Evolutionary conservation across 2,888 invertebrate species (phyloP), one percentile per base, ranked within the genome.

Genomic region (Alentia gelatinosa): DNA sequence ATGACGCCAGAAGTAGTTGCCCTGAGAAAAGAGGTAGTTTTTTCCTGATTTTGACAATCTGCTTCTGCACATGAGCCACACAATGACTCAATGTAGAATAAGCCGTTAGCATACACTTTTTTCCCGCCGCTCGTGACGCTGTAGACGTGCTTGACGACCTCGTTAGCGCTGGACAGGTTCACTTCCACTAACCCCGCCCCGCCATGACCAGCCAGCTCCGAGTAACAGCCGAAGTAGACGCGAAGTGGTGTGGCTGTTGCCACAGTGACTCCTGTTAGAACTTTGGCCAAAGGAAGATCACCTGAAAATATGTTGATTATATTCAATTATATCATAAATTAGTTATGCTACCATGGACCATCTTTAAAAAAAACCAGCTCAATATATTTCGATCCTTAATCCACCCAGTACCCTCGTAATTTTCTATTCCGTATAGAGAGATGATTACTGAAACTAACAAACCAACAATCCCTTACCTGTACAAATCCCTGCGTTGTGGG

Each of bases 221-320:
- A 50, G 35, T 86, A 90, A 40, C 90, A 90, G 15, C 90, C 90
- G 30, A 90, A 90, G 50, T 86, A 90, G 5, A 90, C 74, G 1
- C 83, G 30, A 12, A 90, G 47, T 4, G 84, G 84, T n/a, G 79
- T 39, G 1, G 50, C 33, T 4, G 84, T 23, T 9, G 50, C 79
- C 7, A 63, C 56, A 30, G 90, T 68, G 19, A 90, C 90, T 12
- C 90, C 90, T 5, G 90, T 90, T 5, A 90, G 35, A 4, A 90
- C 86, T 30, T 84, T 90, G 7, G 35, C 68, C 68, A 89, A 39
- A 9, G 89, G 89, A 5, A 86, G 86, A 30, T 86, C 86, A 33
- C 86, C 86, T 86, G 50, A 1, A 83, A 83, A 83, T n/a, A 83
- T 74, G 74, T 47, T 47, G 47, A 12, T 47, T 47, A 12, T 12